Conservation (phyloP, 1,140 invertebrate genomes). For the Bombus consobrinus region DNA sequence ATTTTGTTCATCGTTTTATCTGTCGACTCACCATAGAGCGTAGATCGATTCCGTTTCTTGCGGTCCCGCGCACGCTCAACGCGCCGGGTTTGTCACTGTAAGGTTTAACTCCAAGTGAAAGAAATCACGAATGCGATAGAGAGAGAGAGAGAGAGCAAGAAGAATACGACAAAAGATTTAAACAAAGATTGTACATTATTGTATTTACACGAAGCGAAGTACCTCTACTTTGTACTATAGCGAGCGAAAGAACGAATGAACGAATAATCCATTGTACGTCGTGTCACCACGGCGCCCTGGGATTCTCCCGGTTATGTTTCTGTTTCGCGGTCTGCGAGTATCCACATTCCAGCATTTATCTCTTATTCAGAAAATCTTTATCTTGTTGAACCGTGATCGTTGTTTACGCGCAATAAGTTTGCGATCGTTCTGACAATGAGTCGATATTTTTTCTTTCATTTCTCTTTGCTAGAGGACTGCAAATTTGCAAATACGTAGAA, state of each 20-base stretch:
- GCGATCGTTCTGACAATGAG: too few relatives aligned
- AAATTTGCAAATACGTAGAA: not conserved
- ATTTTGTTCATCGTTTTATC: slow-evolving; percentile 58
- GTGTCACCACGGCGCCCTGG: not conserved
- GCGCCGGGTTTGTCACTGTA: slow-evolving; percentile 74
- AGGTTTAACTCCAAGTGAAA: slow-evolving; percentile 76
- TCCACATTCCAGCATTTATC: not conserved
- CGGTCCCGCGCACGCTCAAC: slow-evolving; percentile 28
- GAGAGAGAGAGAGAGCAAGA: not conserved
- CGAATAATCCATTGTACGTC: not conserved
- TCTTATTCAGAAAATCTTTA: too few relatives aligned
- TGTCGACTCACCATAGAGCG: slow-evolving; percentile 56
- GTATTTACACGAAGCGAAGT: slow-evolving; percentile 77
- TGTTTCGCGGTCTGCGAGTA: slow-evolving; percentile 11
- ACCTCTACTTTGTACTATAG: slow-evolving; percentile 59
- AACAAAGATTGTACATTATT: slow-evolving; percentile 79
- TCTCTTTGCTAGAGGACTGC: not conserved
- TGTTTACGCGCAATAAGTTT: too few relatives aligned
- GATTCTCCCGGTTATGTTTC: not conserved
- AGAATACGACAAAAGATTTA: not conserved
- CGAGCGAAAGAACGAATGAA: slow-evolving; percentile 28
- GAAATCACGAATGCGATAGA: not conserved
- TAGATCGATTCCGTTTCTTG: slow-evolving; percentile 47
- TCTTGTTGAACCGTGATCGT: not conserved
- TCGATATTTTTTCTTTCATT: not conserved